Percentiles rank a stretch among this genome's conserved stretches.
Evolutionary conservation across 2,888 invertebrate genomes (phyloP).

Genomic region (Meghimatium bilineatum): DNA sequence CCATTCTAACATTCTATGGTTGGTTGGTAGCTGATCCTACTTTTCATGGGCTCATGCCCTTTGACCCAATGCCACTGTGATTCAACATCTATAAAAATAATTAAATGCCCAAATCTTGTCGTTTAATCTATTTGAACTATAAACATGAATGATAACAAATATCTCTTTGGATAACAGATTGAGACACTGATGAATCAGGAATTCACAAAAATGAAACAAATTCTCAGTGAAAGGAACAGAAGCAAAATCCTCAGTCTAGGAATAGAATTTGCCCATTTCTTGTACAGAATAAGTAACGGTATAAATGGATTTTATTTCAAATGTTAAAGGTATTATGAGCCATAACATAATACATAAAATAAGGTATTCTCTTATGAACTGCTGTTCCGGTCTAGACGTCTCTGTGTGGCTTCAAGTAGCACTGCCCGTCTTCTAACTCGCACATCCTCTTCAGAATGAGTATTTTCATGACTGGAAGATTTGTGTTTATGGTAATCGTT

Average conservation of each 20-base stretch:
- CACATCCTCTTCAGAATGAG: slow-evolving; percentile 34
- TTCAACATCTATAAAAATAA: too few relatives aligned
- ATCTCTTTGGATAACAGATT: too few relatives aligned
- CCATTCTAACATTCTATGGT: too few relatives aligned
- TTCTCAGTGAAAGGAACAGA: neutral
- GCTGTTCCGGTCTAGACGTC: slow-evolving; percentile 50
- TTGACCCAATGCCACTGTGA: too few relatives aligned
- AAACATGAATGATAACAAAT: too few relatives aligned
- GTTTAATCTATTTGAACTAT: too few relatives aligned
- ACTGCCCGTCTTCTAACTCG: slow-evolving; percentile 51
- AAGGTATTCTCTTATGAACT: neutral
- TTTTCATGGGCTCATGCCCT: too few relatives aligned
- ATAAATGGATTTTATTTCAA: neutral
- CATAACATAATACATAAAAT: neutral
- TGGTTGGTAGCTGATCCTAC: too few relatives aligned
- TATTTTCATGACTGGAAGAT: neutral
- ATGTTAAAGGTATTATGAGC: neutral
- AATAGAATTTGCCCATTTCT: neutral
- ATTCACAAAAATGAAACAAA: too few relatives aligned
- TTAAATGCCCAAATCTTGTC: too few relatives aligned
- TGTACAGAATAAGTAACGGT: neutral
- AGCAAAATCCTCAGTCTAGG: neutral
- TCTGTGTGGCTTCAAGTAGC: slow-evolving; percentile 59
- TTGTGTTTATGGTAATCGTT: neutral
- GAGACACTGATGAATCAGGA: too few relatives aligned